Evolutionary conservation across 2,797 vertebrate species (phyloP).

Genomic region (Sparus aurata): DNA sequence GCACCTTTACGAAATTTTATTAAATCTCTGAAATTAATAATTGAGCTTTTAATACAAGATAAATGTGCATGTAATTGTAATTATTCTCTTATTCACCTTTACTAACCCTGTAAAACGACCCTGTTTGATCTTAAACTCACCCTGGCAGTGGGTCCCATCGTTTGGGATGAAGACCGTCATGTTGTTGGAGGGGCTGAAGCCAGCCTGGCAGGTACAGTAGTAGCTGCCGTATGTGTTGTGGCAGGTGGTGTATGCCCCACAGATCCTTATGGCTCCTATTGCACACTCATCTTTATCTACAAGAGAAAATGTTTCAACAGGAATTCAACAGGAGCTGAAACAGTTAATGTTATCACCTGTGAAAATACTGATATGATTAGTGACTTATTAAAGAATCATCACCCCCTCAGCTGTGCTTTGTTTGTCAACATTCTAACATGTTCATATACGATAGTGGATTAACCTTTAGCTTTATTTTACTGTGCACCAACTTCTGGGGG

Average conservation of each 20-base stretch:
- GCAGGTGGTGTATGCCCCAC: conserved; percentile 91
- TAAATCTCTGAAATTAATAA: neutral
- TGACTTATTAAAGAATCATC: too few species aligned
- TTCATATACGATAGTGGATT: too few species aligned
- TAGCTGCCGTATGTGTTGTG: conserved; percentile 95
- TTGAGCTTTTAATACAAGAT: neutral
- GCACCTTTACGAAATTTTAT: neutral
- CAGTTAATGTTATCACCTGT: too few species aligned
- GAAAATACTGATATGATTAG: too few species aligned
- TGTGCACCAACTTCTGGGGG: too few species aligned
- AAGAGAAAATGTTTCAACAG: neutral
- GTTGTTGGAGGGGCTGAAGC: conserved; percentile 93
- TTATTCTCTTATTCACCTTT: neutral
- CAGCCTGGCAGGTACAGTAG: conserved; percentile 91
- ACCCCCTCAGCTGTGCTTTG: too few species aligned
- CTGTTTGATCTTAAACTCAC: conserved; percentile 75
- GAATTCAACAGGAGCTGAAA: neutral
- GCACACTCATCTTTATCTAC: conserved; percentile 82
- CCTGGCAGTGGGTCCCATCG: conserved; percentile 93
- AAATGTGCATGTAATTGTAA: neutral
- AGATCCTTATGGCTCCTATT: conserved; percentile 89
- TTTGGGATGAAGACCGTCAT: conserved; percentile 93
- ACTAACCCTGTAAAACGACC: neutral
- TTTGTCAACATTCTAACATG: too few species aligned
- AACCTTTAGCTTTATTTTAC: too few species aligned